Evolutionary conservation across 2,797 vertebrate genomes (phyloP), one percentile per base, ranked within the genome.

Genomic region (Protosalanx chinensis): DNA sequence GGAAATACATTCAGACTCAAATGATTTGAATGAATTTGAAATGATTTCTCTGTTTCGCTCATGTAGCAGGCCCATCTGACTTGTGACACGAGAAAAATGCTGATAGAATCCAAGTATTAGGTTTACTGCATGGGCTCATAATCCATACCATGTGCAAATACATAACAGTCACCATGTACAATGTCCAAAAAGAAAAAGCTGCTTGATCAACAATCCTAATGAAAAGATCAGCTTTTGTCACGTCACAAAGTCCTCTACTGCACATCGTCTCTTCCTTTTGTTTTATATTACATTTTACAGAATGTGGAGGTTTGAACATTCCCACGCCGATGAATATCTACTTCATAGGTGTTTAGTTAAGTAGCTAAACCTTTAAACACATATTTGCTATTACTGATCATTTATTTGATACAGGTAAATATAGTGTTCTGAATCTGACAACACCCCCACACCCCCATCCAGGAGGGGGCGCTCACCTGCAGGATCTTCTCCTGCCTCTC

Each of bases 391-490:
- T 13, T 3, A 46, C 12, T 13, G 13, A 10, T 13, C 10, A 46
- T 46, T 12, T 2, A 13, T 46, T 12, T 8, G 15, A 64, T 20
- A 41, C 13, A 41, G 35, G 23, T 27, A 27, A 27, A 27, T 27
- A 27, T 1, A 27, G 1, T 27, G 23, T 27, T 27, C 23, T 27
- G 23, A 27, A 27, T 27, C 23, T 27, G 23, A 27, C 58, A 60
- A 59, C 51, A 20, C 63, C 27, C 16, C 59, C 53, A 46, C 71
- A 72, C 16, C 18, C 46, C 56, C 29, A 13, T 4, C 15, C 23
- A 67, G 41, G 27, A 16, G 27, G 5, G 29, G 23, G 6, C 5
- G 41, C 64, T 73, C 91, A 98, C 97, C 96, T 95, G 92, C 10
- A 83, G 64, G 15, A 88, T 72, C 51, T 89, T 87, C 75, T 93